Evolutionary conservation across 2,113 vertebrate species (phyloP).

Genomic region (Lichenostomus cassidix): DNA sequence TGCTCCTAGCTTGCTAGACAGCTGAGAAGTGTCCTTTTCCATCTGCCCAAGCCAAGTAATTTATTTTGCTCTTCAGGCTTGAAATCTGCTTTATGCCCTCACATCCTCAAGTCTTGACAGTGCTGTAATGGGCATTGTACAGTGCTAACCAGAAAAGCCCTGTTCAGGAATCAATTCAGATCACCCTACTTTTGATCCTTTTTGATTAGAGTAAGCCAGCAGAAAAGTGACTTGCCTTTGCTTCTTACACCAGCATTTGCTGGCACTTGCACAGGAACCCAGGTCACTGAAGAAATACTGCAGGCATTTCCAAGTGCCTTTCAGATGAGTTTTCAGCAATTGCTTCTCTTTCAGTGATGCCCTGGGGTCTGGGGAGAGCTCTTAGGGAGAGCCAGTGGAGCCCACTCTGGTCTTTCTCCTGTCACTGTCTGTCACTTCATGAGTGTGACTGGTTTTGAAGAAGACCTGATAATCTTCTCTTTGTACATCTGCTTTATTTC

Average conservation of each 20-base stretch:
- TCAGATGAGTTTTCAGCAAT: neutral
- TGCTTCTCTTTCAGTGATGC: neutral
- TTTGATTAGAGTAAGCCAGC: neutral
- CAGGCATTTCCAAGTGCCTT: neutral
- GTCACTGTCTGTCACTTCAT: neutral
- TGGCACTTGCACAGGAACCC: neutral
- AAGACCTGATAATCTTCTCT: neutral
- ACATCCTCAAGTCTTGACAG: neutral
- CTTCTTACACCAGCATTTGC: neutral
- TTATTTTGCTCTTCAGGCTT: constrained; percentile 33
- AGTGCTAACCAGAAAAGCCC: neutral
- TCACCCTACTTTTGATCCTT: neutral
- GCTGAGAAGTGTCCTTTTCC: constrained; percentile 20
- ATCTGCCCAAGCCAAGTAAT: constrained; percentile 33
- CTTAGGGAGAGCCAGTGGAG: neutral
- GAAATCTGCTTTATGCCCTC: constrained; percentile 14
- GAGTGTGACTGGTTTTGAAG: neutral
- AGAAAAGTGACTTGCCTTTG: neutral
- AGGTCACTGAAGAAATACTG: neutral
- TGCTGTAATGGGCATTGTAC: neutral
- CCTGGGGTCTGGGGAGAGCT: neutral
- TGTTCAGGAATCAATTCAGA: neutral
- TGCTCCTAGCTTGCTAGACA: constrained; percentile 16
- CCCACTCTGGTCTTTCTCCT: neutral
- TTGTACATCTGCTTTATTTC: neutral